Evolutionary conservation across 2,888 invertebrate species (phyloP).

Genomic region (Hyposoter didymator): DNA sequence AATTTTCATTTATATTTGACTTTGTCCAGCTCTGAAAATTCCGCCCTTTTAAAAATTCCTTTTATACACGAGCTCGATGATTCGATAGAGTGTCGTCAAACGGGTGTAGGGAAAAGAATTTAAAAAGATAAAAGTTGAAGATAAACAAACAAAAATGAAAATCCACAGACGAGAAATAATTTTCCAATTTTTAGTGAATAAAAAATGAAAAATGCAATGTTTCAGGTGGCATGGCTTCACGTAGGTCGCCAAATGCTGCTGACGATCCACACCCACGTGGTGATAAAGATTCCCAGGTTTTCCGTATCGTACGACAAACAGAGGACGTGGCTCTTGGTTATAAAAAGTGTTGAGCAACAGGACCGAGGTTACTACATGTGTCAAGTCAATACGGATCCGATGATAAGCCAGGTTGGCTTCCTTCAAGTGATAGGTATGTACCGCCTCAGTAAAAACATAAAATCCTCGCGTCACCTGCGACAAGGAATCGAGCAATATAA

Average conservation of each 20-base stretch:
- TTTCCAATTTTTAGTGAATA: neutral
- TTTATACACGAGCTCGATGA: neutral
- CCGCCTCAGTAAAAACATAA: constrained; percentile 1
- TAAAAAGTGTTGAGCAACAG: constrained; percentile 95
- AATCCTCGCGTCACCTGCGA: constrained; percentile 27
- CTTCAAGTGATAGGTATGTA: constrained; percentile 95
- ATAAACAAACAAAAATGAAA: neutral
- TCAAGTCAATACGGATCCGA: constrained; percentile 96
- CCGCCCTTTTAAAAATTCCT: neutral
- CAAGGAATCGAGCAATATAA: neutral
- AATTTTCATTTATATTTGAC: constrained; percentile 12
- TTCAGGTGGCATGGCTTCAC: constrained; percentile 97
- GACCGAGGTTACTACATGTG: constrained; percentile 97
- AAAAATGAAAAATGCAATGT: neutral
- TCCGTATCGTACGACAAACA: constrained; percentile 96
- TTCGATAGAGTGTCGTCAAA: neutral
- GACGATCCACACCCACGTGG: constrained; percentile 96
- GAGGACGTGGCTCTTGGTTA: constrained; percentile 96
- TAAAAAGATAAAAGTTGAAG: neutral
- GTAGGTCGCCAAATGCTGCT: constrained; percentile 97
- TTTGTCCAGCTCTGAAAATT: constrained; percentile 1
- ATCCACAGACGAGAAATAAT: neutral
- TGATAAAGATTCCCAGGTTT: constrained; percentile 95
- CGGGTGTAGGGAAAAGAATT: neutral
- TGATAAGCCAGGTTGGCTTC: constrained; percentile 97